Base-by-base conservation (phyloP, 1,140 invertebrate genomes). In the Condylostylus longicornis region DNA sequence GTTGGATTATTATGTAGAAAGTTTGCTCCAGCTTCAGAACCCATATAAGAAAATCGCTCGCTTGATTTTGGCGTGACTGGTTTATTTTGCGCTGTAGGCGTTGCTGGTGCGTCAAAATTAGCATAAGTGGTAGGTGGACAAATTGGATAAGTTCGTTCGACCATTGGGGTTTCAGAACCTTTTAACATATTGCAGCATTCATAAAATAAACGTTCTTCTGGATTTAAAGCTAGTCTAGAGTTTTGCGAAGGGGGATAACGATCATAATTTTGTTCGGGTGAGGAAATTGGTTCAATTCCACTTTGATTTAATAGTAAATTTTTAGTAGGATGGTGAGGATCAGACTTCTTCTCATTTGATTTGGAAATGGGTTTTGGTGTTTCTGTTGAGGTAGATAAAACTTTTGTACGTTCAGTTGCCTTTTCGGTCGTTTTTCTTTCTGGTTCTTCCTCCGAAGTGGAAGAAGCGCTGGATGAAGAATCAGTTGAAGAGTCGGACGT, bases 101-200 rank as follows among this genome's bases (percentile, higher is more conserved):
- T 38, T 9, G 33, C 37, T 13, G 37, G 37, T 33, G 32, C 33
- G 3, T 15, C 22, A 5, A 19, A n/a, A 17, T 36, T 22, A 18
- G 39, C 32, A 34, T 43, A 40, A 18, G 33, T 33, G 17, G 28
- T 30, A 17, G 37, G 36, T 32, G 40, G 33, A 1, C 40, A 18
- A 29, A 20, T 40, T 20, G 14, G 15, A 40, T 40, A 38, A 2
- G 31, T 37, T n/a, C 23, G 17, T 19, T 8, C 18, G 8, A 41
- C 38, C 32, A 34, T 41, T 1, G 51, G 47, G 5, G 51, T 50
- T 36, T 57, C 51, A 3, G 56, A 52, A 18, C 56, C 53, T 37
- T 60, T 60, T 4, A 60, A 33, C 9, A 60, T 59, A 36, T 57
- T 59, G 40, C 54, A 57, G 37, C 57, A 60, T 35, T 60, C 57